These are phyloP conservation scores for Pseudomyrmex sp. DNA, from an alignment of 1,140 invertebrate genomes.

Conservation along the genomic window DNA sequence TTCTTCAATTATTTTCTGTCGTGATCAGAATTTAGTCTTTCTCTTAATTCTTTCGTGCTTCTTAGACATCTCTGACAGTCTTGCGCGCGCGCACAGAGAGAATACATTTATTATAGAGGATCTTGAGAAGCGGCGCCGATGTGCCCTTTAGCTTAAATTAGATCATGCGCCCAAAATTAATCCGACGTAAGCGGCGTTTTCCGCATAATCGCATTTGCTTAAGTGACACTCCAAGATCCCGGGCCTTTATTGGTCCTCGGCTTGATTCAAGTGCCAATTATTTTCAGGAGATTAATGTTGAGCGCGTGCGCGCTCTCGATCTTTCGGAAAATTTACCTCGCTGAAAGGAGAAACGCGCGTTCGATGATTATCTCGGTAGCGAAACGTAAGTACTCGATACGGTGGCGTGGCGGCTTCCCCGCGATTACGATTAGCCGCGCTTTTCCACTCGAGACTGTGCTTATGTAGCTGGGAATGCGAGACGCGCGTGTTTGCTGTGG, in stretches of 20 bases:
- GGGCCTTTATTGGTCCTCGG: constrained; percentile 51
- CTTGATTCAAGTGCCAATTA: constrained; percentile 54
- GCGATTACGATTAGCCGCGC: constrained; percentile 32
- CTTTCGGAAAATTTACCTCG: constrained; percentile 23
- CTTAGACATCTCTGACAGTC: background rate
- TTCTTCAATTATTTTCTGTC: background rate
- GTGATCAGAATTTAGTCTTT: too few relatives aligned
- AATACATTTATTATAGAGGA: constrained; percentile 15
- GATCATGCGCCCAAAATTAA: constrained; percentile 52
- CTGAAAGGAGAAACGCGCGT: constrained; percentile 15
- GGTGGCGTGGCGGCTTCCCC: background rate
- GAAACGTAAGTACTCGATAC: constrained; percentile 14
- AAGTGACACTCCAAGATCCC: constrained; percentile 51
- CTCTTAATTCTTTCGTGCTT: background rate
- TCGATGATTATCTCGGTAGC: constrained; percentile 34
- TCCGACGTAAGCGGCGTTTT: constrained; percentile 50
- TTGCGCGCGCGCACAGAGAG: background rate
- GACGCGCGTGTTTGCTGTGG: constrained; percentile 24
- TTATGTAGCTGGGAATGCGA: constrained; percentile 11
- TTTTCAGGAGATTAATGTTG: constrained; percentile 49
- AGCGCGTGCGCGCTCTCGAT: background rate
- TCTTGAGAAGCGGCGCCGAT: constrained; percentile 29
- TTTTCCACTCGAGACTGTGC: constrained; percentile 27
- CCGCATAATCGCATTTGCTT: constrained; percentile 51
- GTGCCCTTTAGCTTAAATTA: constrained; percentile 51